These are phyloP conservation scores for Zosterops borbonicus DNA, from an alignment of 2,113 vertebrate genomes.

Conservation along the genomic window DNA sequence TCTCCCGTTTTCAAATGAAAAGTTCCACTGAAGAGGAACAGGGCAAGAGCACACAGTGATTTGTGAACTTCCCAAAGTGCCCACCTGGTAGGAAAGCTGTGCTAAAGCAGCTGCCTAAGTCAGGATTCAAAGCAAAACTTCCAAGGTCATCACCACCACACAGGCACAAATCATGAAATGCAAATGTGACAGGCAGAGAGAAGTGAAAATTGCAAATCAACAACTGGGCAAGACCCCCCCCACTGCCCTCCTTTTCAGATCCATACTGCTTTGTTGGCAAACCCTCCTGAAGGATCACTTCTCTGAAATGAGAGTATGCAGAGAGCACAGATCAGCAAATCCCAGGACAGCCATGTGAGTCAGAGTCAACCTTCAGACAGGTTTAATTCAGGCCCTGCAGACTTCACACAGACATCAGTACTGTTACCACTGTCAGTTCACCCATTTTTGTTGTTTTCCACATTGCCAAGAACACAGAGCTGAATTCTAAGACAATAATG, in stretches of 20 bases:
- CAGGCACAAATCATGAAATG: neutral
- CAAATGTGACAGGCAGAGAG: neutral
- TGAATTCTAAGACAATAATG: neutral
- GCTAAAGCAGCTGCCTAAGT: neutral
- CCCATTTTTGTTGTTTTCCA: neutral
- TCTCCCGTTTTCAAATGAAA: neutral
- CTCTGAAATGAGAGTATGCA: neutral
- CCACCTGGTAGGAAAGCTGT: neutral
- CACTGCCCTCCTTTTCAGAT: neutral
- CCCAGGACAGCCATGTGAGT: neutral
- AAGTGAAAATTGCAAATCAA: neutral
- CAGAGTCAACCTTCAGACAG: neutral
- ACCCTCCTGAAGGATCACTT: neutral
- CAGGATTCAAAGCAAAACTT: neutral
- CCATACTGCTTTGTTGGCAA: neutral
- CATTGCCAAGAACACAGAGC: neutral
- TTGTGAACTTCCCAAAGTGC: neutral
- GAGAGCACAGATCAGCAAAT: neutral
- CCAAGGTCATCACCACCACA: neutral
- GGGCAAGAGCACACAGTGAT: neutral
- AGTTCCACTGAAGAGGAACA: neutral
- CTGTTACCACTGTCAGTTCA: neutral
- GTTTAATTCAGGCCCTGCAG: neutral
- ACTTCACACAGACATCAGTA: neutral
- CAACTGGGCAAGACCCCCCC: neutral